Evolutionary conservation across 2,888 invertebrate genomes (phyloP).

Genomic region (Netelia virgata): DNA sequence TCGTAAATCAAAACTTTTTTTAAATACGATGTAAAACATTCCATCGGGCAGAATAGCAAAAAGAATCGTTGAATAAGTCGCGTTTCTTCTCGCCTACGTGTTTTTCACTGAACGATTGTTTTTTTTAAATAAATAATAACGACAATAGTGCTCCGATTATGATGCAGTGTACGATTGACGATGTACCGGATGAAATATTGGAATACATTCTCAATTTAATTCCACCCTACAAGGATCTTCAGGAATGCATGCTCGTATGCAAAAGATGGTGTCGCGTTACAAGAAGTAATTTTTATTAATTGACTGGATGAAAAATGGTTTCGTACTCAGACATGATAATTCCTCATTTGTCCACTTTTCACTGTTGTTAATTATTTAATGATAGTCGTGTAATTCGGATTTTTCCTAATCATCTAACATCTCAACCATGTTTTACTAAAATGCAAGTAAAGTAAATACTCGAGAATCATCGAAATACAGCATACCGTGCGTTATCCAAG

Average conservation of each 20-base stretch:
- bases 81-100: neutral
- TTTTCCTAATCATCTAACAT: too few species aligned
- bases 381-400: too few species aligned
- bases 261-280: conserved; percentile 94
- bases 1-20: neutral
- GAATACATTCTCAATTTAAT: conserved; percentile 96
- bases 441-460: too few species aligned
- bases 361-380: too few species aligned
- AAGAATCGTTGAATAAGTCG: neutral
- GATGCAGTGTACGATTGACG: conserved; percentile 86
- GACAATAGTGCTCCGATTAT: conserved; percentile 35
- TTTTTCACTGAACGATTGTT: neutral
- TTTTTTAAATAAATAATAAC: neutral
- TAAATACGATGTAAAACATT: neutral
- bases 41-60: neutral
- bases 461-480: too few species aligned
- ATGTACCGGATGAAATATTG: conserved; percentile 96
- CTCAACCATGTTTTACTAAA: too few species aligned
- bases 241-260: conserved; percentile 94
- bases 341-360: too few species aligned
- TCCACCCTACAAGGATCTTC: conserved; percentile 96
- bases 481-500: too few species aligned
- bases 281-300: conserved; percentile 88
- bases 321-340: too few species aligned
- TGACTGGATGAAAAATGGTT: neutral